Base-by-base conservation (phyloP, 2,797 vertebrate genomes). In the Natrix natrix region DNA sequence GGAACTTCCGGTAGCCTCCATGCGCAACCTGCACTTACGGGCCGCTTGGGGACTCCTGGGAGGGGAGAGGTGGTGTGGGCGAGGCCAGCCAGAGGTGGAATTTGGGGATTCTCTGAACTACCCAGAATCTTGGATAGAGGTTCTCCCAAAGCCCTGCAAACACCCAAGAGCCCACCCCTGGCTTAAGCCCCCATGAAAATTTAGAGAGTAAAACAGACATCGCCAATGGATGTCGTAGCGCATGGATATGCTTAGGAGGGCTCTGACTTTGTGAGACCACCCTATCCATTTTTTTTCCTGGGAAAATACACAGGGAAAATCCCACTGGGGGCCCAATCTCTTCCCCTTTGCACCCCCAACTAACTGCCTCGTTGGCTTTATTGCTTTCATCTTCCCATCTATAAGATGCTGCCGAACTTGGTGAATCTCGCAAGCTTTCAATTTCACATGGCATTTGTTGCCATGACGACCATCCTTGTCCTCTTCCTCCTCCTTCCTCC, bases 361-460 rank as follows among this genome's bases (percentile, higher is more conserved):
- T 28, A 12, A 32, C 37, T 32, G n/a, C 69, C 28, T n/a, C 4
- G 2, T 14, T 8, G 66, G 55, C 4, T 17, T 66, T 28, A 2
- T 74, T 61, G 94, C 88, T 48, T 61, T 56, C 1, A 28, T 11
- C 8, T 5, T 10, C 66, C 93, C 92, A 0, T 8, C 1, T 0
- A 89, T 7, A 48, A 3, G 1, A 88, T 16, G 56, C 92, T 92
- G 87, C 86, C 93, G 95, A 92, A 95, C 95, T 90, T 91, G 0
- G 0, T 59, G 91, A 20, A 32, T 94, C 96, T 94, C 94, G 94
- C 92, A 95, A 95, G 96, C 90, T 95, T 96, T 92, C 88, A 94
- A 96, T 97, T 97, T 97, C 95, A 95, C 0, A 10, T 91, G 91
- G 94, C 88, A 91, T 97, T 96, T 95, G 93, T 97, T 93, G 92